Percentiles rank a stretch among this genome's conserved stretches.
Evolutionary conservation across 2,888 invertebrate species (phyloP).

Genomic region (Zaprionus obscuricornis): DNA sequence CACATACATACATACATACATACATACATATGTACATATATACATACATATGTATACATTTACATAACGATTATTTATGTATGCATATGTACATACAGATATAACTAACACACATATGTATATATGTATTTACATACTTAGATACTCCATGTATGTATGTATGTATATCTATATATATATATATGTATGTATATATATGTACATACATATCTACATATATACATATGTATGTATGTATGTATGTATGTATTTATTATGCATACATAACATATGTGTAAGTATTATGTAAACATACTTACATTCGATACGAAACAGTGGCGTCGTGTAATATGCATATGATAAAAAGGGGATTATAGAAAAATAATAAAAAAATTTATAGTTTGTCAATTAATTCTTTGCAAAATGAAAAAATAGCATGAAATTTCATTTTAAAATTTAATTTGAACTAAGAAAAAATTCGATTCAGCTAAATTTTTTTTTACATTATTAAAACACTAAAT

Average conservation of each 20-base stretch:
- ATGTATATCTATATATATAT: constrained; percentile 6
- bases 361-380: no score
- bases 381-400: no score
- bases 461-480: no score
- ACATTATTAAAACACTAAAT: no score
- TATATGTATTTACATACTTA: not conserved
- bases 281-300: constrained; percentile 30
- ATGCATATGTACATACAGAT: constrained; percentile 28
- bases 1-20: constrained; percentile 16
- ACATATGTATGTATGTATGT: constrained; percentile 1
- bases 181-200: constrained; percentile 10
- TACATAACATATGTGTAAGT: constrained; percentile 26
- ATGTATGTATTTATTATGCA: constrained; percentile 11
- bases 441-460: no score
- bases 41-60: constrained; percentile 1
- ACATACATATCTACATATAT: constrained; percentile 25
- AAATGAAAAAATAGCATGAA: no score
- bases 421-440: no score
- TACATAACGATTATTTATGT: constrained; percentile 9
- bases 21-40: not conserved
- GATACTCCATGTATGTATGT: constrained; percentile 14
- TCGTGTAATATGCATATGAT: not conserved
- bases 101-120: constrained; percentile 6
- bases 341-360: no score
- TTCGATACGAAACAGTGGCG: constrained; percentile 18